Percentiles rank a stretch among this genome's conserved stretches.
Conservation (phyloP, 2,113 vertebrate genomes). For the Sphaerodactylus townsendi region DNA sequence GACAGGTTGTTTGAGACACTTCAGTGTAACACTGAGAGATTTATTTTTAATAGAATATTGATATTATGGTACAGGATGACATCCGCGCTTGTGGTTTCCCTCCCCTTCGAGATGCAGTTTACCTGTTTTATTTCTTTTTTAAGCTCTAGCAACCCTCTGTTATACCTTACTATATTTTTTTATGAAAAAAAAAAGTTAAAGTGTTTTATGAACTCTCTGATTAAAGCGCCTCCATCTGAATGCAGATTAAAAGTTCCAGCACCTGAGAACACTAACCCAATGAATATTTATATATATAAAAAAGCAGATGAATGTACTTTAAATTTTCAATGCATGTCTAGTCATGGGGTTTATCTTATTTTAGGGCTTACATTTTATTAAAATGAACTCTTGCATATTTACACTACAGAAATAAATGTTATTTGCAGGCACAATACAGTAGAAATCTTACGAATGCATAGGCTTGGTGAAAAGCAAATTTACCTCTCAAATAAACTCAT, state of each 20-base stretch:
- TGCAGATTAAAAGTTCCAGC: conserved; percentile 85
- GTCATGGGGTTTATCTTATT: conserved; percentile 86
- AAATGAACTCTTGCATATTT: conserved; percentile 85
- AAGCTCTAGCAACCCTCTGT: conserved; percentile 64
- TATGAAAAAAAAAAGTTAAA: conserved; percentile 66
- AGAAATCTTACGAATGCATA: conserved; percentile 68
- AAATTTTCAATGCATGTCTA: conserved; percentile 84
- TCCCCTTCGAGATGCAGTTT: conserved; percentile 52
- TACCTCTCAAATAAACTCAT: conserved; percentile 57
- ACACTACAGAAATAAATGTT: conserved; percentile 82
- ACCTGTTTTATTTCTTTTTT: conserved; percentile 49
- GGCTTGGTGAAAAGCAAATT: conserved; percentile 66
- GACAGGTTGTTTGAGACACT: conserved; percentile 78
- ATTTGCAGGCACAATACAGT: conserved; percentile 79
- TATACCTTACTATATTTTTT: conserved; percentile 68
- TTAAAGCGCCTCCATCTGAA: conserved; percentile 84
- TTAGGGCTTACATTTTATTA: conserved; percentile 84
- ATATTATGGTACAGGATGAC: conserved; percentile 74
- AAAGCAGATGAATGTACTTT: conserved; percentile 82
- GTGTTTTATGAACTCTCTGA: conserved; percentile 85
- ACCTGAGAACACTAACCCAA: conserved; percentile 82
- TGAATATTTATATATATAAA: conserved; percentile 85
- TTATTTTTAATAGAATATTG: conserved; percentile 83
- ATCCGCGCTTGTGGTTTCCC: conserved; percentile 62
- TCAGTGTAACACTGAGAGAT: conserved; percentile 74